phyloP scores from a whole-genome alignment of 2,797 vertebrate genomes.

The Erithacus rubecula region DNA sequence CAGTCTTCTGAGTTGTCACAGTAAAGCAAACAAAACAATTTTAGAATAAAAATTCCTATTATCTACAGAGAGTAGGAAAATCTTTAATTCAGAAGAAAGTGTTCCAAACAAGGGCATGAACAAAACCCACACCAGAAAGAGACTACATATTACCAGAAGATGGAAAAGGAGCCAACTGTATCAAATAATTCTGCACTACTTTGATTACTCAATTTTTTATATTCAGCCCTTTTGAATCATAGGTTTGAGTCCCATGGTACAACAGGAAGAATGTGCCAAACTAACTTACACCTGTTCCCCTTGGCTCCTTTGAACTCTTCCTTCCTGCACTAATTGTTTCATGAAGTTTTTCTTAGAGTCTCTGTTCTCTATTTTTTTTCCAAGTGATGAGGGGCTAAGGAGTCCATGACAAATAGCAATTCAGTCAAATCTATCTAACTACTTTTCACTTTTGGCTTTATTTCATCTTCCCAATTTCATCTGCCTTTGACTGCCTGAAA shows the following conservation, averaged over 20 bases:
- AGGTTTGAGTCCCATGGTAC: background rate
- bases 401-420: background rate
- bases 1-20: background rate
- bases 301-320: background rate
- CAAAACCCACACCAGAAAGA: background rate
- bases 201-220: background rate
- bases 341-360: background rate
- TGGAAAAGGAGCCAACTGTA: background rate
- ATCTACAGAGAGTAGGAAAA: background rate
- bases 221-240: background rate
- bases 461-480: constrained; percentile 12
- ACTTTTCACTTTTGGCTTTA: constrained; percentile 18
- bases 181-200: background rate
- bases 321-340: background rate
- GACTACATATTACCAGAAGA: background rate
- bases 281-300: background rate
- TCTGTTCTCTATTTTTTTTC: background rate
- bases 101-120: background rate
- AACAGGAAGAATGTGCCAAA: background rate
- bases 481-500: background rate
- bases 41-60: background rate
- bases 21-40: background rate
- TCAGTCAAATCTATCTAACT: background rate
- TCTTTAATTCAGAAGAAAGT: background rate
- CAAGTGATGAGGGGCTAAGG: background rate